A percentile compares a stretch with the other conserved stretches of the same genome.
Evolutionary conservation across 2,888 invertebrate species (phyloP).

Genomic region (Caenorhabditis becei): DNA sequence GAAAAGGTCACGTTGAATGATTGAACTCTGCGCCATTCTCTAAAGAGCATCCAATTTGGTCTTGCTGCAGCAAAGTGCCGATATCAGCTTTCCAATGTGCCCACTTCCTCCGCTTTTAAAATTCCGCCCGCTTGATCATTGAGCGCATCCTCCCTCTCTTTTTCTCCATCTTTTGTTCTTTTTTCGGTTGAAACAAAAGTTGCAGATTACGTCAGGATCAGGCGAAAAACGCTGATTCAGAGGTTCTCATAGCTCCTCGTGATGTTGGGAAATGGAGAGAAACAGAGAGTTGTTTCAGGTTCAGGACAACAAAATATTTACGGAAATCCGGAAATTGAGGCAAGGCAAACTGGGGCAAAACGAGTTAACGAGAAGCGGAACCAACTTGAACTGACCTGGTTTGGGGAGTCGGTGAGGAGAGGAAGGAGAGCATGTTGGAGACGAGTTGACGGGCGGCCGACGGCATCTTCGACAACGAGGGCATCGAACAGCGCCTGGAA

Average conservation of each 20-base stretch:
- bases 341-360: neutral
- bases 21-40: too few species aligned
- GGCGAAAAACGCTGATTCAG: slow-evolving; percentile 12
- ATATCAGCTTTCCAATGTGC: slow-evolving; percentile 16
- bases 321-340: neutral
- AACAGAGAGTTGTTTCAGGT: neutral
- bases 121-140: slow-evolving; percentile 1
- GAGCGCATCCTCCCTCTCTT: neutral
- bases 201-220: neutral
- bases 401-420: slow-evolving; percentile 68
- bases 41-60: neutral
- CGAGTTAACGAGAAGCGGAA: neutral
- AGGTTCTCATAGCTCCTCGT: neutral
- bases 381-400: slow-evolving; percentile 55
- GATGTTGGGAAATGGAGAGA: neutral
- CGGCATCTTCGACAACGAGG: slow-evolving; percentile 72
- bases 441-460: slow-evolving; percentile 73
- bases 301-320: neutral
- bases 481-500: slow-evolving; percentile 69
- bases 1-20: too few species aligned
- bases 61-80: neutral
- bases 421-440: slow-evolving; percentile 69
- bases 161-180: neutral
- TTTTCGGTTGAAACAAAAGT: neutral
- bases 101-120: slow-evolving; percentile 9